phyloP scores from a whole-genome alignment of 2,888 invertebrate species.

The Nemotelus pantherinus region DNA sequence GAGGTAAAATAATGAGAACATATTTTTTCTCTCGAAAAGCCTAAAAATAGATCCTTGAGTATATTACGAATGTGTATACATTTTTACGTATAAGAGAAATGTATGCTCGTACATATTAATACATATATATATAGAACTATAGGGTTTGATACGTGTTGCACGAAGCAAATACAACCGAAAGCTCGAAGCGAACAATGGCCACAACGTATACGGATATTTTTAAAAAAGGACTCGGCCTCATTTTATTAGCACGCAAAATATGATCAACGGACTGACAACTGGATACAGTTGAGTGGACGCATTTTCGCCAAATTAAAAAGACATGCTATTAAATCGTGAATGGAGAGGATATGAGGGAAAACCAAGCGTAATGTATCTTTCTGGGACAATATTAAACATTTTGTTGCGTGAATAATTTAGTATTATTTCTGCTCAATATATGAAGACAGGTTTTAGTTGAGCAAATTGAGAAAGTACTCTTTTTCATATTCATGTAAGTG shows the following conservation, averaged over 20 bases:
- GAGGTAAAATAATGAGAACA: conserved; percentile 37
- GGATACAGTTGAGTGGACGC: background rate
- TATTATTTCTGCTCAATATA: conserved; percentile 7
- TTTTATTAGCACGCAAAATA: conserved; percentile 20
- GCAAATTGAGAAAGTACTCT: background rate
- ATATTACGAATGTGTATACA: background rate
- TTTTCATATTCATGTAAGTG: background rate
- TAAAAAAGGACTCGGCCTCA: conserved; percentile 18
- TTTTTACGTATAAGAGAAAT: background rate
- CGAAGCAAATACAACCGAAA: background rate
- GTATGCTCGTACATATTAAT: background rate
- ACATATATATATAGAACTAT: background rate
- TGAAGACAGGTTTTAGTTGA: background rate
- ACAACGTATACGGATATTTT: background rate
- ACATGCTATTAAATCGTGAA: background rate
- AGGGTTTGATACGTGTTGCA: background rate
- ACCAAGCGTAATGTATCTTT: background rate
- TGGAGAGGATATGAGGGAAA: background rate
- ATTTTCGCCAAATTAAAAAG: conserved; percentile 12
- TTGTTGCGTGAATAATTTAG: conserved; percentile 1
- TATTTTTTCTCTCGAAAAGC: conserved; percentile 5
- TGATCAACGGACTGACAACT: background rate
- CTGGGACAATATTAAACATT: background rate
- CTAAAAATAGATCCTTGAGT: conserved; percentile 19
- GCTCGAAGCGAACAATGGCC: background rate